Evolutionary conservation across 2,888 invertebrate genomes (phyloP), one percentile per base, ranked within the genome.

Genomic region (Baccha elongata): DNA sequence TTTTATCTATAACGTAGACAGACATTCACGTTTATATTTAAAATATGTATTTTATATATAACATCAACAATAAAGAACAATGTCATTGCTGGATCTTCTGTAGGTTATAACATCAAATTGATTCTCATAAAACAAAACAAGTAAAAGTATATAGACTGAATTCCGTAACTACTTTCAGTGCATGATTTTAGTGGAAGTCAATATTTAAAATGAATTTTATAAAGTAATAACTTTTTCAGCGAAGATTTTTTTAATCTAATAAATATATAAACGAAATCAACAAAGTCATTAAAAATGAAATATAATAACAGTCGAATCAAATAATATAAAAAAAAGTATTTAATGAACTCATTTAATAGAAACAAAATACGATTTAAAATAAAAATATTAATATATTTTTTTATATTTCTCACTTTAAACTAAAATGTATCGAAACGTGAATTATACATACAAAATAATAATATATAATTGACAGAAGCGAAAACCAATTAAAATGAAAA

Each of bases 321-420:
- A 35, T 40, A 10, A 44, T 11, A 44, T 1, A n/a, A 46, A 19
- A 37, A 46, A 46, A n/a, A 37, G 21, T 17, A 15, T 15, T 40
- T 40, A 58, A 21, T 26, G n/a, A n/a, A 4, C 7, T 23, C 5
- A 8, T 7, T 8, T 11, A 19, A 10, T 8, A 32, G 23, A 62
- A 71, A 50, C 11, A 40, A 37, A 42, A 15, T 8, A 32, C 8
- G 29, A 32, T 7, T 32, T 8, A 32, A 5, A 32, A 26, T 21
- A 40, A 23, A 32, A n/a, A n/a, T 60, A 72, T 78, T 58, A 58
- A 72, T 78, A 78, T 72, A 78, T 65, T 69, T 75, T 60, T 76
- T 62, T 69, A 78, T 58, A 74, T 29, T 58, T 67, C 74, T 74
- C 74, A 74, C 67, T 40, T 29, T 37, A 55, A 21, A 32, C 32